Conservation (phyloP, 2,888 invertebrate genomes). For the Lycocerus yunnanus region DNA sequence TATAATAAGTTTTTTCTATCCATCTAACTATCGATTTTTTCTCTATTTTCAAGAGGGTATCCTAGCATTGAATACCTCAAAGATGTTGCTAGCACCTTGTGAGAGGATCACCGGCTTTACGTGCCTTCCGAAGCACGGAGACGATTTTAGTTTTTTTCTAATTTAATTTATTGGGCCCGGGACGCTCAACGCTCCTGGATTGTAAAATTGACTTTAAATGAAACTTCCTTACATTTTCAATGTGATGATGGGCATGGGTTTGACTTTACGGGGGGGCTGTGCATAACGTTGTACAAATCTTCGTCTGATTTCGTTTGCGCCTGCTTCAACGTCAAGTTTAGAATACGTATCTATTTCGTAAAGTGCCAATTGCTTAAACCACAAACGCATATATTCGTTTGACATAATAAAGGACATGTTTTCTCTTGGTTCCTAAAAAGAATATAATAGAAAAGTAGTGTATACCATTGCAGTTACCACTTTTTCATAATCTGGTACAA, state of each 20-base stretch:
- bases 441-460: background rate
- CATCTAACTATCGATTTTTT: no score
- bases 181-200: no score
- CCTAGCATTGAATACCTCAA: no score
- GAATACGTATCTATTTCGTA: constrained; percentile 63
- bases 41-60: no score
- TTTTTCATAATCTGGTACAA: constrained; percentile 61
- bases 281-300: constrained; percentile 45
- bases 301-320: constrained; percentile 55
- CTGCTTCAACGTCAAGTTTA: constrained; percentile 57
- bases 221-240: constrained; percentile 29
- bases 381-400: constrained; percentile 63
- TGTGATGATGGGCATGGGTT: constrained; percentile 30
- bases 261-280: constrained; percentile 2
- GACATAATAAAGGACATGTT: constrained; percentile 59
- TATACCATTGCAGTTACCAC: constrained; percentile 52
- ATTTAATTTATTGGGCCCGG: no score
- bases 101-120: no score
- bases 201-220: no score
- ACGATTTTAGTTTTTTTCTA: no score
- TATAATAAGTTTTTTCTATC: no score
- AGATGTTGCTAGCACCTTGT: no score
- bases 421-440: constrained; percentile 37
- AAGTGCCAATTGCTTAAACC: constrained; percentile 61
- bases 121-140: no score